Conservation (phyloP, 2,797 vertebrate species). For the Parauchenoglanis punctatus region DNA sequence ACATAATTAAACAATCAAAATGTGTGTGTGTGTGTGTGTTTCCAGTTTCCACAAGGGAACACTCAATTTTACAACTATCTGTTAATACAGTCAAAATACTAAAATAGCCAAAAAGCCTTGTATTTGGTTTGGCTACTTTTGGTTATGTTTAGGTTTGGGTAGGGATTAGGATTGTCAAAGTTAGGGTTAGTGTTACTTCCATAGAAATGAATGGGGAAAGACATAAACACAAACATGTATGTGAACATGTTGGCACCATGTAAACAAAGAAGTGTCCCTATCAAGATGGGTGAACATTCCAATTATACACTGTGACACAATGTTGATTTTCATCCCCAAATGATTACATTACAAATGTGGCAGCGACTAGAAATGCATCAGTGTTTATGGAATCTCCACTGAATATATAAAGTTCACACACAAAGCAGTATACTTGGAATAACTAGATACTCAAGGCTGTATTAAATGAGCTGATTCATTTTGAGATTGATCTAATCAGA, state of each 20-base stretch:
- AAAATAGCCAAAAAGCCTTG: too few relatives aligned
- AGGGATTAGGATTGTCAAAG: too few relatives aligned
- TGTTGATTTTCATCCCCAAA: background rate
- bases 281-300: background rate
- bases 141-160: too few relatives aligned
- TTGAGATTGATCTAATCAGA: background rate
- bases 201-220: too few relatives aligned
- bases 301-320: background rate
- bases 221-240: background rate
- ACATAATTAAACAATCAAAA: too few relatives aligned
- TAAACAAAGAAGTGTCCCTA: background rate
- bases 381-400: background rate
- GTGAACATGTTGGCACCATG: background rate
- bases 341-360: background rate
- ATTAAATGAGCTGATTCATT: conserved; percentile 15
- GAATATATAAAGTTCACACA: background rate
- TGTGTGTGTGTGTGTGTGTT: background rate
- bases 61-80: too few relatives aligned
- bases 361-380: background rate
- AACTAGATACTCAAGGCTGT: background rate
- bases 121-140: too few relatives aligned
- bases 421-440: background rate
- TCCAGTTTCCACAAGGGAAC: too few relatives aligned
- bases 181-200: too few relatives aligned
- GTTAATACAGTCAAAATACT: too few relatives aligned